phyloP scores from a whole-genome alignment of 2,888 invertebrate species.

The Cheilosia vulpina region DNA sequence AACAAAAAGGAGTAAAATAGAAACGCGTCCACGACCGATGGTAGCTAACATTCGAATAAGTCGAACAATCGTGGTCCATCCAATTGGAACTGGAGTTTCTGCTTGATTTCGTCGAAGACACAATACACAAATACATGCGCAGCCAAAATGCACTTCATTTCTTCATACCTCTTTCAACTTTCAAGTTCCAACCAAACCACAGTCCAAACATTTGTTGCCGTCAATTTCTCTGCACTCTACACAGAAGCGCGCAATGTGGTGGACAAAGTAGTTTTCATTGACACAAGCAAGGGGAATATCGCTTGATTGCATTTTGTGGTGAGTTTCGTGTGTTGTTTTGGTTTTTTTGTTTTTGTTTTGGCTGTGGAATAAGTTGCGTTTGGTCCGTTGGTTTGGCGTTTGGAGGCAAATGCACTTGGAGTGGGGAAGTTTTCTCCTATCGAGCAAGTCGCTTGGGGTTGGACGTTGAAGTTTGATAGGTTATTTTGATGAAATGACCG shows the following conservation, averaged over 20 bases:
- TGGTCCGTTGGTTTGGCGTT: background rate
- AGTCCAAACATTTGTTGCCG: conserved; percentile 8
- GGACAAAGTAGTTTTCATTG: conserved; percentile 30
- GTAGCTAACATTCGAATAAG: conserved; percentile 78
- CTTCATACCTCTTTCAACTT: conserved; percentile 11
- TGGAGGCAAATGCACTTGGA: background rate
- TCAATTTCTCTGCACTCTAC: conserved; percentile 67
- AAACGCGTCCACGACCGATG: conserved; percentile 78
- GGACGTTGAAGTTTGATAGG: background rate
- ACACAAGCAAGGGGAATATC: conserved; percentile 29
- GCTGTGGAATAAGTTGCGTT: background rate
- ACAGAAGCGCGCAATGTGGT: conserved; percentile 51
- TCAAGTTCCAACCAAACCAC: conserved; percentile 13
- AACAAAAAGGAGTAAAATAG: conserved; percentile 53
- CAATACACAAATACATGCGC: conserved; percentile 48
- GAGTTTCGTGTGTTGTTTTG: conserved; percentile 14
- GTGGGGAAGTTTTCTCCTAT: conserved; percentile 49
- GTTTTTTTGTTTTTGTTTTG: background rate
- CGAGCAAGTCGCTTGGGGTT: conserved; percentile 49
- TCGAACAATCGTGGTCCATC: conserved; percentile 74
- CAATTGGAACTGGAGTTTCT: conserved; percentile 76
- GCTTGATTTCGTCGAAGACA: conserved; percentile 67
- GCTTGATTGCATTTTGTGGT: conserved; percentile 38
- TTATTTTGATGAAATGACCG: background rate
- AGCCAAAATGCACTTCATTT: conserved; percentile 32